phyloP scores from a whole-genome alignment of 2,888 invertebrate genomes.

The Caenorhabditis sp. region DNA sequence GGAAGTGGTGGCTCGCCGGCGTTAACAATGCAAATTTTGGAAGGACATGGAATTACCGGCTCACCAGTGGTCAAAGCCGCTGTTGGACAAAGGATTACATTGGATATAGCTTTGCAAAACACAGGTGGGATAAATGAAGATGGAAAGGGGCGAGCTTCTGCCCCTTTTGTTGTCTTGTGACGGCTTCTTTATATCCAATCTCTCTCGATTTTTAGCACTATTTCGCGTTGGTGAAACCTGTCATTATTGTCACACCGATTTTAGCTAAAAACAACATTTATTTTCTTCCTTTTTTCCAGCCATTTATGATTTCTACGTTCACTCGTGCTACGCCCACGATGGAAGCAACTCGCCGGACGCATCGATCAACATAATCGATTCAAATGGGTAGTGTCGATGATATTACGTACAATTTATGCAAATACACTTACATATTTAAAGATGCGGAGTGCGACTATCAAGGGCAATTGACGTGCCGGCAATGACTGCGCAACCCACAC shows the following conservation, averaged over 20 bases:
- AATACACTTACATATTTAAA: conserved; percentile 48
- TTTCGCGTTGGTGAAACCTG: conserved; percentile 21
- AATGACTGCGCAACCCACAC: conserved; percentile 64
- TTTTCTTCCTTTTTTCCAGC: conserved; percentile 65
- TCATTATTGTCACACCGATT: conserved; percentile 5
- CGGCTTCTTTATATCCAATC: conserved; percentile 3
- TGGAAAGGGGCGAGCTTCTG: neutral
- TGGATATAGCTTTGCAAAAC: conserved; percentile 75
- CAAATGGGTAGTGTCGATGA: conserved; percentile 69
- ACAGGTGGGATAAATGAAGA: conserved; percentile 70
- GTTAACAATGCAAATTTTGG: conserved; percentile 74
- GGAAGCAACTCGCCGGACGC: conserved; percentile 76
- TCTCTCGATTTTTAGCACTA: neutral
- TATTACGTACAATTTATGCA: conserved; percentile 1
- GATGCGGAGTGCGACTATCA: conserved; percentile 75
- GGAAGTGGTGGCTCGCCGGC: conserved; percentile 75
- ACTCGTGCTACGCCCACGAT: conserved; percentile 78
- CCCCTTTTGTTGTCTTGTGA: conserved; percentile 4
- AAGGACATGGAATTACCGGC: conserved; percentile 75
- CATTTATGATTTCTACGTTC: conserved; percentile 78
- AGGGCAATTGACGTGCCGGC: conserved; percentile 77
- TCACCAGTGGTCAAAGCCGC: conserved; percentile 68
- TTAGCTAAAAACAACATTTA: no score
- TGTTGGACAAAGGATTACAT: conserved; percentile 76
- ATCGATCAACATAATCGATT: conserved; percentile 73